phyloP scores from a whole-genome alignment of 2,113 vertebrate species.

The Sigmodon hispidus region DNA sequence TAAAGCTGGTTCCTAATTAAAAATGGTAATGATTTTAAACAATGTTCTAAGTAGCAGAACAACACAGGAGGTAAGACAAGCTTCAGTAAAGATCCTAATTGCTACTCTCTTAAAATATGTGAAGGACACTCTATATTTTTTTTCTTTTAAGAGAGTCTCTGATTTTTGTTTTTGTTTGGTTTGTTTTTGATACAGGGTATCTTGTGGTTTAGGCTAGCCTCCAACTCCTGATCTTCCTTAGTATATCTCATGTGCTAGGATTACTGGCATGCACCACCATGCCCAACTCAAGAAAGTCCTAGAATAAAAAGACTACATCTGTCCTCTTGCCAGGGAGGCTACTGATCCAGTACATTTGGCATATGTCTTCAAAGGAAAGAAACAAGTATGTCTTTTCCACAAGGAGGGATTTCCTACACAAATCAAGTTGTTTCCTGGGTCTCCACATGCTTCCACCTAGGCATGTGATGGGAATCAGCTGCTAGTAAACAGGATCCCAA shows the following conservation, averaged over 20 bases:
- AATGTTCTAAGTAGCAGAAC: not conserved
- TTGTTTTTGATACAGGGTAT: not conserved
- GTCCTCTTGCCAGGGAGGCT: constrained; percentile 27
- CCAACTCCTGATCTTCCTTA: not conserved
- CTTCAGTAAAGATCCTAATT: not conserved
- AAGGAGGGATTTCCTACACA: not conserved
- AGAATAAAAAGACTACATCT: not conserved
- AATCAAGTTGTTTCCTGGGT: not conserved
- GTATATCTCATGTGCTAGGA: not conserved
- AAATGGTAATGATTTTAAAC: not conserved
- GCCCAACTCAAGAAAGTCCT: not conserved
- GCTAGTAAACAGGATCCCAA: not conserved
- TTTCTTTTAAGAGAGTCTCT: constrained; percentile 24
- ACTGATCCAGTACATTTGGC: constrained; percentile 57
- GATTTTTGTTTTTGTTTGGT: not conserved
- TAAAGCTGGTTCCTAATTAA: not conserved
- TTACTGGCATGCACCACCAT: too few species aligned
- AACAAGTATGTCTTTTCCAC: constrained; percentile 60
- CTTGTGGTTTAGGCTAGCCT: not conserved
- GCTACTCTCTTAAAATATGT: constrained; percentile 2
- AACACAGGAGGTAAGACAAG: not conserved
- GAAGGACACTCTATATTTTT: not conserved
- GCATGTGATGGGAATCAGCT: constrained; percentile 27
- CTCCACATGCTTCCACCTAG: not conserved
- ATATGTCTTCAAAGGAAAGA: constrained; percentile 27